These are phyloP conservation scores for Echiichthys vipera DNA, from an alignment of 2,797 vertebrate species.

Conservation along the genomic window DNA sequence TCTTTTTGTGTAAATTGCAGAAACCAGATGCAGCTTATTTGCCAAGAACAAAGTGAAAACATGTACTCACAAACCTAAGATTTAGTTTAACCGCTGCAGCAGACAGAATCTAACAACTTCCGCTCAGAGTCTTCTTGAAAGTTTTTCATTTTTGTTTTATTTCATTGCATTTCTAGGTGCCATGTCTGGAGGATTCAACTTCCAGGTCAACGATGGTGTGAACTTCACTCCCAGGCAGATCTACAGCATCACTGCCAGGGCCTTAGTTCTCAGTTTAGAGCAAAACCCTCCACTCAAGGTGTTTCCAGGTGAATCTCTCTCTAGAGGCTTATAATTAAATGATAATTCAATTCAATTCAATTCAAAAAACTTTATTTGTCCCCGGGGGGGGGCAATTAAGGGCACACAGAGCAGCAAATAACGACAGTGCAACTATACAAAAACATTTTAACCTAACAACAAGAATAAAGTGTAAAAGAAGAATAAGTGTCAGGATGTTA, in stretches of 20 bases:
- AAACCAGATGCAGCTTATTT: background rate
- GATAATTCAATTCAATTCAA: too few species aligned
- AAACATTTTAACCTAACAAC: too few species aligned
- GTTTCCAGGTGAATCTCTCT: constrained; percentile 83
- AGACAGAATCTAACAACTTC: background rate
- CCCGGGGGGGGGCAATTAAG: too few species aligned
- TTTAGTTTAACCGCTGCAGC: background rate
- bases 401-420: too few species aligned
- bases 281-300: constrained; percentile 86
- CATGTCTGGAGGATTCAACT: constrained; percentile 92
- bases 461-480: too few species aligned
- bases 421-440: too few species aligned
- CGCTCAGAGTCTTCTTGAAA: background rate
- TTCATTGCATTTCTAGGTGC: constrained; percentile 79
- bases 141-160: background rate
- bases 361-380: too few species aligned
- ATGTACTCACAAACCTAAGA: background rate
- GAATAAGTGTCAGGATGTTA: too few species aligned
- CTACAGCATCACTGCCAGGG: constrained; percentile 90
- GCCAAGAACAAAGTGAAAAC: constrained; percentile 14
- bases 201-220: constrained; percentile 93
- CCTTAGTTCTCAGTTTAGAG: constrained; percentile 86
- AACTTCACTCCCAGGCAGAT: constrained; percentile 91
- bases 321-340: background rate
- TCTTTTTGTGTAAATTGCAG: constrained; percentile 19